Evolutionary conservation across 1,140 invertebrate genomes (phyloP).

Genomic region (Leptopilina clavipes): DNA sequence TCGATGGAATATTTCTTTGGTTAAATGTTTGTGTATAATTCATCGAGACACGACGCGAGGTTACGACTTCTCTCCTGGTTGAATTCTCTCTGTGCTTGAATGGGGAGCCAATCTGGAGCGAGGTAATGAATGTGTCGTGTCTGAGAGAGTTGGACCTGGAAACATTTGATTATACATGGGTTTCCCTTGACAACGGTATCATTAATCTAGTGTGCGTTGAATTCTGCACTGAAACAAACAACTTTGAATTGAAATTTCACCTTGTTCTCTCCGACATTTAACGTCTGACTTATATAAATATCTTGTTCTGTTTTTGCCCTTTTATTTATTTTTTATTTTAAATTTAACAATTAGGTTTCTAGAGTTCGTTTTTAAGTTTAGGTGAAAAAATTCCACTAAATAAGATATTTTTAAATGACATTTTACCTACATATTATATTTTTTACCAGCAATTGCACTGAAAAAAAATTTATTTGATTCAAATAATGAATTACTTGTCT

Average conservation of each 20-base stretch:
- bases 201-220: not conserved
- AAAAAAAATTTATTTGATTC: too few relatives aligned
- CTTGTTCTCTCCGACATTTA: not conserved
- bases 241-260: slow-evolving; percentile 7
- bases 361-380: too few relatives aligned
- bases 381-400: too few relatives aligned
- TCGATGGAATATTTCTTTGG: not conserved
- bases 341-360: too few relatives aligned
- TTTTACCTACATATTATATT: too few relatives aligned
- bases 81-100: not conserved
- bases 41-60: too few relatives aligned
- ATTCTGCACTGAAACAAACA: slow-evolving; percentile 6
- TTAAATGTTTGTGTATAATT: slow-evolving; percentile 4
- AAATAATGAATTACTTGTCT: too few relatives aligned
- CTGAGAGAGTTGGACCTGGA: not conserved
- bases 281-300: not conserved
- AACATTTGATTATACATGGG: slow-evolving; percentile 3
- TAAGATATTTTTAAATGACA: too few relatives aligned
- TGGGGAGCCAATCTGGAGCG: slow-evolving; percentile 1
- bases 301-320: too few relatives aligned
- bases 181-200: slow-evolving; percentile 5
- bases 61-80: not conserved
- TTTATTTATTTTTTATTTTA: not conserved
- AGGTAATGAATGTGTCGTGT: slow-evolving; percentile 8
- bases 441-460: too few relatives aligned